Evolutionary conservation across 2,113 vertebrate genomes (phyloP), one percentile per base, ranked within the genome.

Genomic region (Pomatostomus ruficeps): DNA sequence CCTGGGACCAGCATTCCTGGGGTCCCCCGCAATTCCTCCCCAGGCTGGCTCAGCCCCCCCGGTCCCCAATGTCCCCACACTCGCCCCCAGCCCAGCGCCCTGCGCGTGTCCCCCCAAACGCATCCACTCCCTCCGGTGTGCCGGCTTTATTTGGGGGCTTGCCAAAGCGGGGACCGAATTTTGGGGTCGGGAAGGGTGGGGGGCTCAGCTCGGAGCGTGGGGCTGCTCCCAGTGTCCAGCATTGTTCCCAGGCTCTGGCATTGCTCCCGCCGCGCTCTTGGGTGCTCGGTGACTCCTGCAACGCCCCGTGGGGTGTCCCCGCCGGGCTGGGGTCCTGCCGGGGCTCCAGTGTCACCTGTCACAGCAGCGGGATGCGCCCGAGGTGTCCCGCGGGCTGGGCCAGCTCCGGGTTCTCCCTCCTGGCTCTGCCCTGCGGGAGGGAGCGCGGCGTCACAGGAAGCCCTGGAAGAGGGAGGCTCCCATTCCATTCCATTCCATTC

Each of bases 391-490:
- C 0, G 16, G 45, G 35, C 38, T 2, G 10, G 3, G 45, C 16
- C 0, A 16, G 43, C 11, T 54, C 55, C 19, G 36, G 9, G 26
- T 18, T 19, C 42, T 55, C 80, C 40, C 76, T 73, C 45, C 51
- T 20, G 85, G 42, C 24, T 42, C 76, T 74, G 26, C 57, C 71
- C 94, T 95, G 84, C 1, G 11, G 46, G 78, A 48, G 19, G 0
- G 2, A 76, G 51, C 8, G 13, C 11, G 5, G 26, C 1, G 1
- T 85, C 61, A 57, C 31, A 1, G 2, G 10, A 12, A 48, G 38
- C 7, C 18, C 26, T 0, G 7, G 19, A n/a, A 1, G 2, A 51
- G 2, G 16, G 66, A 29, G 11, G n/a, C n/a, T n/a, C n/a, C n/a
- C n/a, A n/a, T n/a, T n/a, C n/a, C n/a, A 58, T 29, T 5, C 13